Evolutionary conservation across 2,797 vertebrate genomes (phyloP).

Genomic region (Brachyrhaphis roseni): DNA sequence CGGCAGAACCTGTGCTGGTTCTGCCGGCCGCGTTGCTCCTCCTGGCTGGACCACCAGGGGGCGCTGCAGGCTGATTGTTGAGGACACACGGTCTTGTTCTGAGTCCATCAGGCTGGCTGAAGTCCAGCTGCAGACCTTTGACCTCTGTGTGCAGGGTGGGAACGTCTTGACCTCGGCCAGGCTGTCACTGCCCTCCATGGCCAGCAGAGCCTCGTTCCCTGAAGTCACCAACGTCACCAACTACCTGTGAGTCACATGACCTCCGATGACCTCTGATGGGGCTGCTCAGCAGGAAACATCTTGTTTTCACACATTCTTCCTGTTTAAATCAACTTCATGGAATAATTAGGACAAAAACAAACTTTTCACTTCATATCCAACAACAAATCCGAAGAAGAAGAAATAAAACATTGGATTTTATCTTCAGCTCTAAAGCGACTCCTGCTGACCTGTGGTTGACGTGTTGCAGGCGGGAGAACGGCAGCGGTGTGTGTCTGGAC

Average conservation of each 20-base stretch:
- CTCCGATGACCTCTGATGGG: neutral
- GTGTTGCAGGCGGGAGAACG: slow-evolving; percentile 88
- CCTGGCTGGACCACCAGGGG: neutral
- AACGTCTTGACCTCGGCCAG: slow-evolving; percentile 89
- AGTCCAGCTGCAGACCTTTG: neutral
- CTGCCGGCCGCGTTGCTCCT: neutral
- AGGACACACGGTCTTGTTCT: neutral
- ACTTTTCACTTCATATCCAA: neutral
- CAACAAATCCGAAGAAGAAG: neutral
- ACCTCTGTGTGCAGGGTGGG: slow-evolving; percentile 82
- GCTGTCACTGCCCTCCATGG: slow-evolving; percentile 92
- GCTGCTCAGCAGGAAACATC: neutral
- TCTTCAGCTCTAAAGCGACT: too few relatives aligned
- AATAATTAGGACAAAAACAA: neutral
- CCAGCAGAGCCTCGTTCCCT: slow-evolving; percentile 90
- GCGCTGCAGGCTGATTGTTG: neutral
- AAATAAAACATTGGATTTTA: neutral
- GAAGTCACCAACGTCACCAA: slow-evolving; percentile 96
- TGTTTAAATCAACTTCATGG: neutral
- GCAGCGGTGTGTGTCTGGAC: slow-evolving; percentile 93
- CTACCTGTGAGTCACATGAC: slow-evolving; percentile 87
- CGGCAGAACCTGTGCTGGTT: neutral
- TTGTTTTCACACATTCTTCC: neutral
- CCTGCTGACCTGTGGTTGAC: too few relatives aligned
- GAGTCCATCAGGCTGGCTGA: neutral